phyloP scores from a whole-genome alignment of 2,888 invertebrate genomes.

The Zelleria hepariella region DNA sequence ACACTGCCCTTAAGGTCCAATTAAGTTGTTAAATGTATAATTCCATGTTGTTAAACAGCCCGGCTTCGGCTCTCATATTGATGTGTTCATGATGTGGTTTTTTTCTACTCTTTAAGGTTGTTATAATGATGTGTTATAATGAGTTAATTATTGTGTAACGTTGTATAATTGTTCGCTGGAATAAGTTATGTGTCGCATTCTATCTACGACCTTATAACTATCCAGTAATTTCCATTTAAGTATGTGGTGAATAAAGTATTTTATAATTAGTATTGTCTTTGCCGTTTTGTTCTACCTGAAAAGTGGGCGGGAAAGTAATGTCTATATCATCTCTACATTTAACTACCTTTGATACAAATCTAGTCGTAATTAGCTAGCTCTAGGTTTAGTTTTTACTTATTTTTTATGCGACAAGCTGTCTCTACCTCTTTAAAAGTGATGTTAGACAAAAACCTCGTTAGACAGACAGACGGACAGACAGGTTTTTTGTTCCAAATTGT shows the following conservation, averaged over 20 bases:
- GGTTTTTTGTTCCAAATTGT: constrained; percentile 39
- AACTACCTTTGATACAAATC: no score
- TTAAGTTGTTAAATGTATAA: constrained; percentile 59
- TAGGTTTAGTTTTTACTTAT: neutral
- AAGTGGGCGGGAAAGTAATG: no score
- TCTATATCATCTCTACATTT: no score
- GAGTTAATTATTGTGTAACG: constrained; percentile 10
- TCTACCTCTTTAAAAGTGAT: neutral
- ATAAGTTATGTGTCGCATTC: neutral
- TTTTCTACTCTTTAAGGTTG: constrained; percentile 15
- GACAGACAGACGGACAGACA: constrained; percentile 16
- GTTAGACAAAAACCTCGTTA: constrained; percentile 55
- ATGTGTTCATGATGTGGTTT: constrained; percentile 26
- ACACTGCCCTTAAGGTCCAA: constrained; percentile 36
- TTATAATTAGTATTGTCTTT: no score
- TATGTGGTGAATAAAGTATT: no score
- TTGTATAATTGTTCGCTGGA: neutral
- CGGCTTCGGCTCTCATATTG: constrained; percentile 21
- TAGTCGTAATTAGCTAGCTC: no score
- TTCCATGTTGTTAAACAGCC: constrained; percentile 39
- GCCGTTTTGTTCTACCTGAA: no score
- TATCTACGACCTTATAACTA: neutral
- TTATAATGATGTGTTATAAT: constrained; percentile 14
- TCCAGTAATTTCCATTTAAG: no score
- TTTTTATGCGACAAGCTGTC: neutral